Base-by-base conservation (phyloP, 2,888 invertebrate genomes). In the Anagyrus pseudococci region DNA sequence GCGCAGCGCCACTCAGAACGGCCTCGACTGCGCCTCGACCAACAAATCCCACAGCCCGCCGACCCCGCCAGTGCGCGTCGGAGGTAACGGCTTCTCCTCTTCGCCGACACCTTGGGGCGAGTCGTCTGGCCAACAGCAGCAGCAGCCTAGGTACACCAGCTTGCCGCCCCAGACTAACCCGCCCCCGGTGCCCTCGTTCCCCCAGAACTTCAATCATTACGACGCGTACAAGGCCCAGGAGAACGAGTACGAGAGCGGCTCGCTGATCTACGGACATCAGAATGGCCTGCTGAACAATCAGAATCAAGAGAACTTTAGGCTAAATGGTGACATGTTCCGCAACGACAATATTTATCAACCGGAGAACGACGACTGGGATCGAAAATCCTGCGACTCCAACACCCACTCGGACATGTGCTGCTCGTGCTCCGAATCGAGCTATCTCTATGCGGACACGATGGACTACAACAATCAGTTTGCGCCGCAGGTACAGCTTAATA, bases 301-400 rank as follows among this genome's bases (percentile, higher is more conserved):
- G 71, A 0, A 77, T 73, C 65, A 73, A 64, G 53, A 72, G 69
- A 67, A 73, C n/a, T 76, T 71, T 56, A 77, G 77, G 3, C 76
- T 76, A 53, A 79, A 76, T 63, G 78, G 77, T 25, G 79, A 77
- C 17, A 70, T 75, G 52, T 80, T 76, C 48, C 71, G 75, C 25
- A 75, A 73, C 58, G 78, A 77, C 40, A 75, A 72, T 62, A 17
- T 76, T 20, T 80, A 79, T 64, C 79, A 76, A 23, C 75, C 73
- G 2, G 80, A 80, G 2, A 79, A 78, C 61, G 79, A 80, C 55
- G 80, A 80, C 29, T 81, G 80, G 80, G 80, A 81, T 37, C 72
- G 81, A 48, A 81, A 81, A 50, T 81, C 81, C 0, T 80, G 80
- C 69, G 81, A 81, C 59, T 80, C 81, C 1, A 81, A 80, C 56